Evolutionary conservation across 2,797 vertebrate species (phyloP), one percentile per base, ranked within the genome.

Genomic region (Aldrovandia affinis): DNA sequence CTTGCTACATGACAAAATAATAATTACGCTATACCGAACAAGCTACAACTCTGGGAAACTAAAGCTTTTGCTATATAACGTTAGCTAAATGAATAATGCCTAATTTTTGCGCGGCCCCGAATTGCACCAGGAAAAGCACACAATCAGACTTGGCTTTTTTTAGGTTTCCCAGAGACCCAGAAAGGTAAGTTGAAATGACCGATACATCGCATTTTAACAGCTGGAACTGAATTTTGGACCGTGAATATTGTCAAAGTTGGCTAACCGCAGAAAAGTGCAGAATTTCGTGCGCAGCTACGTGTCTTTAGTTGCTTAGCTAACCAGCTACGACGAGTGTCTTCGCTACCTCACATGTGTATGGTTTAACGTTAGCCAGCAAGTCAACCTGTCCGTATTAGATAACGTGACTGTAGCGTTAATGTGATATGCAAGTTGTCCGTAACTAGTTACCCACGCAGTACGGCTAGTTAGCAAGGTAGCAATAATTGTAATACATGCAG

Each of bases 61-160:
- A 80, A 50, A 73, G n/a, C 20, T 65, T 70, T 61, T 47, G 20
- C 36, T 73, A 3, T 33, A 42, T 22, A 18, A 73, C 65, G 14
- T 36, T 33, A 63, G n/a, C 28, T 73, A 39, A 84, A 36, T 86
- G 42, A 89, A 94, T n/a, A 87, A 97, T 97, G 96, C 96, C 96
- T 33, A 97, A 97, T 94, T 97, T 97, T 90, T 97, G 96, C 92
- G 96, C 96, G 91, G 96, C 96, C 85, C 96, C 96, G 2, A 97
- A 97, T 85, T 97, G 96, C 88, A 97, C 96, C 83, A 92, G 96
- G 88, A 97, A 97, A 88, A 97, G 96, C 85, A 97, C 96, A 0
- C 95, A 97, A 86, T 96, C 95, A 0, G 95, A 97, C 87, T 82
- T 97, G 89, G 96, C 96, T 0, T 97, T 97, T 89, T 97, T 97